Evolutionary conservation across 1,140 invertebrate genomes (phyloP), one percentile per base, ranked within the genome.

Genomic region (Zaprionus capensis): DNA sequence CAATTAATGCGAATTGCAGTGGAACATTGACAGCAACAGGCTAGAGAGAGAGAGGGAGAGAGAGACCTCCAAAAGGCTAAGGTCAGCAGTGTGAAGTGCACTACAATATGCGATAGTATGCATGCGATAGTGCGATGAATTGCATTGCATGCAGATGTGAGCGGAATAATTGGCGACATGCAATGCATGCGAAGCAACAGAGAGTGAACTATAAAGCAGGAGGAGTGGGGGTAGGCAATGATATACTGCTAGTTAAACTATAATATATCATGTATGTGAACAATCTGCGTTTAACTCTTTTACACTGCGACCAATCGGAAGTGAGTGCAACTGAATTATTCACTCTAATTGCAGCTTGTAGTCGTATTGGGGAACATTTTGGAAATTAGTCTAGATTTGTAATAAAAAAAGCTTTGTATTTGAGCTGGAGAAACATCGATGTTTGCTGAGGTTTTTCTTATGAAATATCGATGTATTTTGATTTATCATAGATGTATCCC

Each of bases 131-230:
- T 56, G 14, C 36, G 41, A 64, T 55, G 53, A 61, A 59, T 70
- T 46, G 58, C 58, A 69, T 69, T 69, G 67, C 56, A 41, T 59
- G 67, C 67, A 61, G 46, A 69, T 59, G 56, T 59, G 65, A 67
- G 38, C 17, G 26, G 55, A 67, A 67, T 67, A 67, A 67, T 64
- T 71, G 61, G 14, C 41, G 34, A 31, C 59, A 62, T 62, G 36
- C 34, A 56, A 64, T 64, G 68, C 58, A 49, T 56, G 63, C 28
- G n/a, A 41, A 44, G 36, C 14, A 11, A 17, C 14, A 14, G 38
- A n/a, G 38, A 14, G 15, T 2, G 15, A 1, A 0, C 15, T 36
- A 57, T 20, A 58, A 22, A 58, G 24, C 7, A 2, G 1, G 12
- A 17, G 41, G n/a, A 4, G n/a, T 9, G 17, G 41, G 14, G 15